Base-by-base conservation (phyloP, 2,113 vertebrate species). In the Corvus cornix region DNA sequence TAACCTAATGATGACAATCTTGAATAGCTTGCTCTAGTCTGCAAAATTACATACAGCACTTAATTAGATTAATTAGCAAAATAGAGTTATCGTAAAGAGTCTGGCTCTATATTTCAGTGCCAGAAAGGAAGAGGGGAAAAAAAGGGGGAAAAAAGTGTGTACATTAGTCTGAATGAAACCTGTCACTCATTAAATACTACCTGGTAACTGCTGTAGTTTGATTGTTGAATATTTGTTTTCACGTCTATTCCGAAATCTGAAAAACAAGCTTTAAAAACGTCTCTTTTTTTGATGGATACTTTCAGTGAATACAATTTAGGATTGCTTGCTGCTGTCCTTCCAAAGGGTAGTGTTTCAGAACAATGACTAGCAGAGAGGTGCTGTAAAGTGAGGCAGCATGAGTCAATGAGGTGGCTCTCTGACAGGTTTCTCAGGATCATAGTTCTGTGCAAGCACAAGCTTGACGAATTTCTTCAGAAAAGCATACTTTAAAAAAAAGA, bases 61-160 rank as follows among this genome's bases (percentile, higher is more conserved):
- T 94, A 95, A 96, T 97, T 96, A 96, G 84, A 97, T 96, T 96
- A 91, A 97, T 96, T 97, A 90, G 77, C 76, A 82, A 94, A 97
- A 96, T 35, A 93, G 81, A 90, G 70, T 95, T 95, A 96, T 96
- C 81, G 86, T 73, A 73, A 96, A 91, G 70, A 92, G 74, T 55
- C 70, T 92, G 76, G 13, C 80, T 96, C 37, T 89, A 19, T 92
- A 78, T 53, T 88, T 80, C 60, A 66, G 48, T 49, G 44, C 64
- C 37, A 81, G 73, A 90, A 90, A 89, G n/a, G 12, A 77, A 84
- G 24, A 8, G 20, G 9, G 6, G 7, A 20, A 35, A 64, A n/a
- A 51, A 28, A 2, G 5, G 3, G 2, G 4, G 14, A 53, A 19
- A 18, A 52, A 63, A 39, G 7, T 35, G 16, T 31, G 11, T 17